Evolutionary conservation across 2,888 invertebrate species (phyloP).

Genomic region (Heterodera filipjevi): DNA sequence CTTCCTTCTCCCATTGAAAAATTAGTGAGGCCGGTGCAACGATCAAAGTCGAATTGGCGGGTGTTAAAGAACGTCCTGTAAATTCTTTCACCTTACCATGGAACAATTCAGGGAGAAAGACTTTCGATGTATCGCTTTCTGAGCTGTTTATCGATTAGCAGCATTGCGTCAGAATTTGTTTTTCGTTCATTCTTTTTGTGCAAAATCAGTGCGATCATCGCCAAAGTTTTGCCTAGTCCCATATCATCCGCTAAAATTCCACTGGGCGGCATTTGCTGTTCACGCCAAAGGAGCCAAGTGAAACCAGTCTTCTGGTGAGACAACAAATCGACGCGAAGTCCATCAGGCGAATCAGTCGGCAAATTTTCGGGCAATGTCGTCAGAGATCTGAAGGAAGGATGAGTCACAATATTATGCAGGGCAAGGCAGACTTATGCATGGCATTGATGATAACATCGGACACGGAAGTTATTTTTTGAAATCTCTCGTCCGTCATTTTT

Average conservation of each 20-base stretch:
- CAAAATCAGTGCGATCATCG: slow-evolving; percentile 68
- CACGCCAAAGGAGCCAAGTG: slow-evolving; percentile 86
- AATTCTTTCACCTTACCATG: background rate
- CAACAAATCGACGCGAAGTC: slow-evolving; percentile 56
- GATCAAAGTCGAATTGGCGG: slow-evolving; percentile 72
- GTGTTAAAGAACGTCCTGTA: slow-evolving; percentile 40
- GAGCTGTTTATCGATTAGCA: slow-evolving; percentile 11
- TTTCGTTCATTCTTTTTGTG: slow-evolving; percentile 60
- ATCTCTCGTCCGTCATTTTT: slow-evolving; percentile 56
- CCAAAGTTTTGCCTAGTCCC: slow-evolving; percentile 70
- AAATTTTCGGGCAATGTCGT: slow-evolving; percentile 46
- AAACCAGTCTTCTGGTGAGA: slow-evolving; percentile 72
- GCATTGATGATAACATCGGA: slow-evolving; percentile 48
- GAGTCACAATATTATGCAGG: background rate
- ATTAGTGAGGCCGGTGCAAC: slow-evolving; percentile 89
- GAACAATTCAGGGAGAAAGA: background rate
- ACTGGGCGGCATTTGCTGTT: slow-evolving; percentile 80
- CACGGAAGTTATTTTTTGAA: slow-evolving; percentile 40
- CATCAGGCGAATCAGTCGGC: slow-evolving; percentile 50
- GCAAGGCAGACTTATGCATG: slow-evolving; percentile 47
- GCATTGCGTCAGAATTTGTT: slow-evolving; percentile 14
- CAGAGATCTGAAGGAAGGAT: slow-evolving; percentile 39
- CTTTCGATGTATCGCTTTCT: background rate
- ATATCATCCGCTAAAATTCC: slow-evolving; percentile 77
- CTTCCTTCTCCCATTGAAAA: slow-evolving; percentile 81